Percentiles rank a stretch among this genome's conserved stretches.
Conservation (phyloP, 1,140 invertebrate genomes). For the Heliconius nattereri region DNA sequence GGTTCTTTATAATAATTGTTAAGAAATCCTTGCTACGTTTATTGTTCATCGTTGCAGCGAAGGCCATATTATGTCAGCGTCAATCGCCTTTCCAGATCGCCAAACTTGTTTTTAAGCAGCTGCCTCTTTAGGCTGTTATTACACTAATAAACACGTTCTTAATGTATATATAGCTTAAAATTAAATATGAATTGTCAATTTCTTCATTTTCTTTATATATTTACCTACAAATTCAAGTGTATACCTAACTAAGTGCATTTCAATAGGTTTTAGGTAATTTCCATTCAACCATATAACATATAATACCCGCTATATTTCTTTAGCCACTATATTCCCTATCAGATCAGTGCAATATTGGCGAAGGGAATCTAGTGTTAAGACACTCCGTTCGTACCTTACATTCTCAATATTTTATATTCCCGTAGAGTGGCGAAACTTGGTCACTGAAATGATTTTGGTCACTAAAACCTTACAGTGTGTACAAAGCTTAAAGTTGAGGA, state of each 20-base stretch:
- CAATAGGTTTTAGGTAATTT: no score
- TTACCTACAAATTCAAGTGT: no score
- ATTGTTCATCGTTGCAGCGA: conserved; percentile 49
- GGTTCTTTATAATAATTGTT: conserved; percentile 33
- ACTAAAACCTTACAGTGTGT: not conserved
- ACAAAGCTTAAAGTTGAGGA: conserved; percentile 1
- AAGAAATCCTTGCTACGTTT: conserved; percentile 47
- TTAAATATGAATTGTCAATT: not conserved
- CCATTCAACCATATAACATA: no score
- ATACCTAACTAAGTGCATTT: not conserved
- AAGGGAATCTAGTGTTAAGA: no score
- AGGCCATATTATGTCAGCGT: conserved; percentile 62
- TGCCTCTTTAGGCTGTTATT: conserved; percentile 31
- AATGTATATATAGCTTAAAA: not conserved
- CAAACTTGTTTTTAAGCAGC: conserved; percentile 54
- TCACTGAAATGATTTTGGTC: no score
- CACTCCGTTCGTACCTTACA: no score
- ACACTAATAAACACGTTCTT: conserved; percentile 2
- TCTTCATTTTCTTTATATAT: not conserved
- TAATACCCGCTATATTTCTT: no score
- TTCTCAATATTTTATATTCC: no score
- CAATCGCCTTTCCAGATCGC: conserved; percentile 50
- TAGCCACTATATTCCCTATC: no score
- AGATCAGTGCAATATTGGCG: fast-evolving
- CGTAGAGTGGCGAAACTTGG: no score